Percentiles rank a stretch among this genome's conserved stretches.
Evolutionary conservation across 2,888 invertebrate species (phyloP).

Genomic region (Furcula furcula): DNA sequence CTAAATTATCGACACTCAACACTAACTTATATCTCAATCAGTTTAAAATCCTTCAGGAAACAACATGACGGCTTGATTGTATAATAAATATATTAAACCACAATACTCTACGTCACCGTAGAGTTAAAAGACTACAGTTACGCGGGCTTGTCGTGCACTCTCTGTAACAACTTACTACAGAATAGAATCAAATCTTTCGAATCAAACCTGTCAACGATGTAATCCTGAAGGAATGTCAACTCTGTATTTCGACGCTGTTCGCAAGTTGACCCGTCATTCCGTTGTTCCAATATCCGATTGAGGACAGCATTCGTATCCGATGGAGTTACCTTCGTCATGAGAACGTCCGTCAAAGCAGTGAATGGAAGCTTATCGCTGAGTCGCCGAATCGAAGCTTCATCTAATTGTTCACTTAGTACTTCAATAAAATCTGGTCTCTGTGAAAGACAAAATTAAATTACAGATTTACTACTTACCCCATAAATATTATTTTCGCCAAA

Average conservation of each 20-base stretch:
- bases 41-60: neutral
- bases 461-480: too few species aligned
- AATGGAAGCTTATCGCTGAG: slow-evolving; percentile 46
- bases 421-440: slow-evolving; percentile 59
- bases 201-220: slow-evolving; percentile 46
- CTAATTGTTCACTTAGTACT: slow-evolving; percentile 40
- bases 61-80: neutral
- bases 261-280: slow-evolving; percentile 18
- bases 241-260: slow-evolving; percentile 25
- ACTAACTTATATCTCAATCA: neutral
- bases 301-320: slow-evolving; percentile 33
- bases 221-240: slow-evolving; percentile 45
- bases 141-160: slow-evolving; percentile 40
- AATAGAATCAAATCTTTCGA: slow-evolving; percentile 51
- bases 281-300: slow-evolving; percentile 36
- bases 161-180: slow-evolving; percentile 54
- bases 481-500: too few species aligned
- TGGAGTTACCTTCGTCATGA: slow-evolving; percentile 39
- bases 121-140: slow-evolving; percentile 13
- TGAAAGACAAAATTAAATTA: slow-evolving; percentile 26
- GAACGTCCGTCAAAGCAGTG: slow-evolving; percentile 29
- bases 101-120: slow-evolving; percentile 7
- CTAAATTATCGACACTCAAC: neutral
- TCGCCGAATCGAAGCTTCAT: slow-evolving; percentile 36
- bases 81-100: neutral